These are phyloP conservation scores for Elgaria multicarinata DNA, from an alignment of 2,113 vertebrate genomes.

Conservation along the genomic window DNA sequence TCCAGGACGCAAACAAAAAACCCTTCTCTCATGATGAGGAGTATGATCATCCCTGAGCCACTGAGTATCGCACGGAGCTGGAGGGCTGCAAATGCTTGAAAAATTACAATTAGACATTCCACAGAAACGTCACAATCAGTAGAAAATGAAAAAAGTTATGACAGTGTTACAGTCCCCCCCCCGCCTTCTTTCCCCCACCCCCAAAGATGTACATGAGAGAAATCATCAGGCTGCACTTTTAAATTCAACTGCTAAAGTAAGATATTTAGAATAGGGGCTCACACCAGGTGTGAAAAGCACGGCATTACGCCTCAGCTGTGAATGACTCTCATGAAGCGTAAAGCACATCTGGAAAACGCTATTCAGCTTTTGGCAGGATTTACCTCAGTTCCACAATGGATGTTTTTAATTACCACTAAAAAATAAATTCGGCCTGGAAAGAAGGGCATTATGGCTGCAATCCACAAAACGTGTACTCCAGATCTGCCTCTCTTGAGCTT, in stretches of 20 bases:
- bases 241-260: neutral
- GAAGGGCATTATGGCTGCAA: neutral
- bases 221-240: slow-evolving; percentile 60
- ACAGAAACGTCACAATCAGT: neutral
- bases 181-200: slow-evolving; percentile 52
- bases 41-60: neutral
- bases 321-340: slow-evolving; percentile 44
- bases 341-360: slow-evolving; percentile 63
- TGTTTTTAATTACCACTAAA: slow-evolving; percentile 60
- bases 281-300: slow-evolving; percentile 2
- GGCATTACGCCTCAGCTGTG: slow-evolving; percentile 16
- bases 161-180: neutral
- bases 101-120: neutral
- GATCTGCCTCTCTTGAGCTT: neutral
- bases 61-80: neutral
- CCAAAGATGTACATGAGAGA: slow-evolving; percentile 53
- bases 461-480: neutral
- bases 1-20: neutral
- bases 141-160: neutral
- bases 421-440: slow-evolving; percentile 38
- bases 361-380: slow-evolving; percentile 53
- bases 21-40: neutral
- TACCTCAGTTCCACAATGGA: slow-evolving; percentile 33
- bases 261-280: neutral
- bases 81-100: neutral